Evolutionary conservation across 2,113 vertebrate species (phyloP).

Genomic region (Myiozetetes cayanensis): DNA sequence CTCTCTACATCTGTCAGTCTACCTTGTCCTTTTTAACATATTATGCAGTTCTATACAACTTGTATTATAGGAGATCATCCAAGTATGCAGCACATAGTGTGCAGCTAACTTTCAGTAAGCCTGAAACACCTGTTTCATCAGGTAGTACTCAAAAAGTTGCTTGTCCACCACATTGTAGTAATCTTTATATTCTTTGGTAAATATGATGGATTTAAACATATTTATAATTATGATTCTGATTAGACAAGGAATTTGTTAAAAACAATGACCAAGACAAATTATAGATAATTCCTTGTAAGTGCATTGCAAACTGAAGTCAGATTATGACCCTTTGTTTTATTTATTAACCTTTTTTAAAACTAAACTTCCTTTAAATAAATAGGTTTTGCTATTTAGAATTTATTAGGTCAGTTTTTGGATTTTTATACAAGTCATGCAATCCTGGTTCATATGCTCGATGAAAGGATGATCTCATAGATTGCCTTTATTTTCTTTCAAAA

Average conservation of each 20-base stretch:
- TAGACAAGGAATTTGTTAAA: neutral
- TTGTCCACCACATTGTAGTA: neutral
- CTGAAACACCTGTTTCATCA: neutral
- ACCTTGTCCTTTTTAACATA: neutral
- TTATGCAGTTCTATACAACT: neutral
- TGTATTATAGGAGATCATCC: neutral
- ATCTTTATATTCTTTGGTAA: neutral
- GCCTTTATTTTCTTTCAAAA: neutral
- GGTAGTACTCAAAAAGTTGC: neutral
- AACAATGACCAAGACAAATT: neutral
- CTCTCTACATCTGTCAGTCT: neutral
- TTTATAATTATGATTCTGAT: neutral
- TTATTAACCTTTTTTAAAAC: neutral
- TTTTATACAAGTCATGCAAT: neutral
- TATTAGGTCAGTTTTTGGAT: neutral
- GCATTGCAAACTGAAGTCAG: neutral
- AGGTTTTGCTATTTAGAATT: neutral
- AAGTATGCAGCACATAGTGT: neutral
- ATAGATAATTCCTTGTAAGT: neutral
- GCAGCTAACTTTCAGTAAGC: neutral
- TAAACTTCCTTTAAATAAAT: neutral
- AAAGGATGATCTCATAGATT: neutral
- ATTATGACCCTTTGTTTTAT: neutral
- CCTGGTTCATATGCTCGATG: neutral
- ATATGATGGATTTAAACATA: neutral